A percentile compares a stretch with the other conserved stretches of the same genome.
Conservation (phyloP, 2,113 vertebrate species). For the Beaufortia kweichowensis region DNA sequence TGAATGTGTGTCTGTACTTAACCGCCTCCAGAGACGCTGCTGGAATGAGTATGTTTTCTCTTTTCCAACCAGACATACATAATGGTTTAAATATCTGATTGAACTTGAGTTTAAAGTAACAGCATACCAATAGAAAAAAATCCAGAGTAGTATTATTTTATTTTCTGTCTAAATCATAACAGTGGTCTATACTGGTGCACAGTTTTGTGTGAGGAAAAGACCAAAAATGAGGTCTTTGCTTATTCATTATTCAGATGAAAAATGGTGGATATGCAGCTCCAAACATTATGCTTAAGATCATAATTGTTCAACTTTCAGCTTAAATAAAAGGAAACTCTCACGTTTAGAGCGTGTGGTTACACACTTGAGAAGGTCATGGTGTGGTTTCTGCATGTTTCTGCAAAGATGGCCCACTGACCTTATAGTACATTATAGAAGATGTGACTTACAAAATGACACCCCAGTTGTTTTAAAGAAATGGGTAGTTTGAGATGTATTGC, state of each 20-base stretch:
- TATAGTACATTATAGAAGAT: slow-evolving; percentile 9
- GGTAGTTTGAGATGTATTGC: neutral
- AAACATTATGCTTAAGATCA: no score
- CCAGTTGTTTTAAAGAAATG: slow-evolving; percentile 15
- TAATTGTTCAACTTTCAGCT: neutral
- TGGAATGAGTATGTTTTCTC: slow-evolving; percentile 51
- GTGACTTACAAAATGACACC: slow-evolving; percentile 12
- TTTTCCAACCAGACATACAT: slow-evolving; percentile 39
- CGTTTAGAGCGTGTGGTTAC: slow-evolving; percentile 15
- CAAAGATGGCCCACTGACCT: slow-evolving; percentile 40
- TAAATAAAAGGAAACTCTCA: neutral
- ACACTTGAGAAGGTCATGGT: slow-evolving; percentile 36
- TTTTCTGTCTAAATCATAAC: no score
- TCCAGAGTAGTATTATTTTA: no score
- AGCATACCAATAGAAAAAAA: no score
- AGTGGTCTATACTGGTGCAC: no score
- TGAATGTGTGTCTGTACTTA: slow-evolving; percentile 51
- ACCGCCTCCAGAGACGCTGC: slow-evolving; percentile 52
- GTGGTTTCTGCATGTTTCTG: slow-evolving; percentile 43
- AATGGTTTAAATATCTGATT: slow-evolving; percentile 18
- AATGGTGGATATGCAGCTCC: no score
- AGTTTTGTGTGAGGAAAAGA: no score
- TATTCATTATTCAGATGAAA: no score
- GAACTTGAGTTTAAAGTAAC: neutral
- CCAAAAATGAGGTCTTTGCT: no score